Percentiles rank a stretch among this genome's conserved stretches.
These are phyloP conservation scores for Loris lydekkerianus DNA, from an alignment of 2,797 vertebrate genomes.

Conservation along the genomic window DNA sequence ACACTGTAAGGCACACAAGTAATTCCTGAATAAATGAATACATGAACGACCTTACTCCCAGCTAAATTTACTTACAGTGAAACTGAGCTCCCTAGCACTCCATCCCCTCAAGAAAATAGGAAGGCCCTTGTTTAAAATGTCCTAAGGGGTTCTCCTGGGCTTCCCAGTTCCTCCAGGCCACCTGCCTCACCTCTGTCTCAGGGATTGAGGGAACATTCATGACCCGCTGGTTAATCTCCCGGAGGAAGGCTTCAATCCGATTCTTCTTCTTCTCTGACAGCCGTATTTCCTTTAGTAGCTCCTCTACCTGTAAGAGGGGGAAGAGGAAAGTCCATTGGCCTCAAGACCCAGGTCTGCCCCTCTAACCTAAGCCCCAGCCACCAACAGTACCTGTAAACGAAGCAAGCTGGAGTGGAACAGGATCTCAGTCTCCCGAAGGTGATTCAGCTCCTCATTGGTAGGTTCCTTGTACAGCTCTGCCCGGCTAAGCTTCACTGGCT, in stretches of 20 bases:
- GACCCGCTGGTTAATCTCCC: conserved; percentile 91
- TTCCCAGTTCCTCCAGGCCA: not conserved
- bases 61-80: not conserved
- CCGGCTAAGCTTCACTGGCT: conserved; percentile 92
- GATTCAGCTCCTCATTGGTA: conserved; percentile 95
- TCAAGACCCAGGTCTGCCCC: not conserved
- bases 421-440: conserved; percentile 95
- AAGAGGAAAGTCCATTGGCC: not conserved
- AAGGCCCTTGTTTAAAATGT: not conserved
- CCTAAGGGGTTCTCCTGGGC: not conserved
- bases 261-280: conserved; percentile 93
- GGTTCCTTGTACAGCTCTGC: conserved; percentile 95
- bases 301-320: conserved; percentile 92
- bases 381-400: conserved; percentile 94
- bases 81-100: not conserved
- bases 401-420: conserved; percentile 97
- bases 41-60: not conserved
- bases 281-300: conserved; percentile 95
- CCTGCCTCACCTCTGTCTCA: conserved; percentile 90
- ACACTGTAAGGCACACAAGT: not conserved
- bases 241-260: conserved; percentile 92
- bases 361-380: not conserved
- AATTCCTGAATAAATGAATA: conserved; percentile 20
- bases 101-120: conserved; percentile 5
- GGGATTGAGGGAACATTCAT: conserved; percentile 89